A percentile compares a stretch with the other conserved stretches of the same genome.
Evolutionary conservation across 2,113 vertebrate species (phyloP).

Genomic region (Upupa epops): DNA sequence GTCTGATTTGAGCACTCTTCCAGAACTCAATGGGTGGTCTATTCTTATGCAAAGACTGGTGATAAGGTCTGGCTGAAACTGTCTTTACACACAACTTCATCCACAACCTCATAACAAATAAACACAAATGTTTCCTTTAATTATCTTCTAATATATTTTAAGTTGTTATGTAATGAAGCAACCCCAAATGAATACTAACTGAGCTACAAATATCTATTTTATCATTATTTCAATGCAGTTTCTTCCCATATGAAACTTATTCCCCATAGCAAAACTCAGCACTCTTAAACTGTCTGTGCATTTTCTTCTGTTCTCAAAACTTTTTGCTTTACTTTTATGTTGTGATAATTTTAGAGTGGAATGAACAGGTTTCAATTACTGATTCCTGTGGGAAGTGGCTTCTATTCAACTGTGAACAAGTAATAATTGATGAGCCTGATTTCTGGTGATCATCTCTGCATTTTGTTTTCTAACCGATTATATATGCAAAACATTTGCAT

Average conservation of each 20-base stretch:
- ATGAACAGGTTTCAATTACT: background rate
- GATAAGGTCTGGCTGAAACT: no score
- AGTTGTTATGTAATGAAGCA: conserved; percentile 55
- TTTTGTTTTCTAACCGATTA: background rate
- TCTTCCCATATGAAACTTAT: background rate
- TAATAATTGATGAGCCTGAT: background rate
- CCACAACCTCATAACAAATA: conserved; percentile 33
- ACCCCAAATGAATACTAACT: conserved; percentile 46
- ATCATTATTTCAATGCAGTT: conserved; percentile 25
- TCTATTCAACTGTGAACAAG: background rate
- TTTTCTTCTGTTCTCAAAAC: conserved; percentile 3
- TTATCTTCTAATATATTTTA: conserved; percentile 44
- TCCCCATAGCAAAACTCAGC: conserved; percentile 24
- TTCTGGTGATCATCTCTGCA: background rate
- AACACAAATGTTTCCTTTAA: conserved; percentile 48
- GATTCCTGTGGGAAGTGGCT: background rate
- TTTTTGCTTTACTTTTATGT: background rate
- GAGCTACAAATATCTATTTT: conserved; percentile 41
- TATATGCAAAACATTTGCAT: background rate
- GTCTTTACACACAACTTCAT: background rate
- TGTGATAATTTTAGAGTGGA: background rate
- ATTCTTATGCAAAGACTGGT: no score
- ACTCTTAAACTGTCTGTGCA: conserved; percentile 20
- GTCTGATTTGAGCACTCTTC: no score
- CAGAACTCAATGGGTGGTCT: no score